These are phyloP conservation scores for Athetis lepigone DNA, from an alignment of 2,888 invertebrate genomes.

Conservation along the genomic window DNA sequence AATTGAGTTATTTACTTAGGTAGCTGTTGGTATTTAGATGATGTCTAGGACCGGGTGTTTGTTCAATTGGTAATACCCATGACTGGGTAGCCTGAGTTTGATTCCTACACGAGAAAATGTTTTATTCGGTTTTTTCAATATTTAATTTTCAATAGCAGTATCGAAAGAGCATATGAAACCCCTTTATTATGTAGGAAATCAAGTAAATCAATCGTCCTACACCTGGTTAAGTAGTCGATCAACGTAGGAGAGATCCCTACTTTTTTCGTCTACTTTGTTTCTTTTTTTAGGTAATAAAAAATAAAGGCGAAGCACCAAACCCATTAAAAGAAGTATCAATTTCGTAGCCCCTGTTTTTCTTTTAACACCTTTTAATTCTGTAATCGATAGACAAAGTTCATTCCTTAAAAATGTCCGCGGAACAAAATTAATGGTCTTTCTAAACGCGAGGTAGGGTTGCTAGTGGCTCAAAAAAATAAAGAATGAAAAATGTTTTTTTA, in stretches of 20 bases:
- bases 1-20: constrained; percentile 52
- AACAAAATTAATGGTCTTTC: constrained; percentile 48
- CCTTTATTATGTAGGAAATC: no score
- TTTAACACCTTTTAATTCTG: constrained; percentile 49
- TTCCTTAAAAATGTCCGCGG: constrained; percentile 48
- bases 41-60: no score
- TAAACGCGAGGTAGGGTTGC: constrained; percentile 34
- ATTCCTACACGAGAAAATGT: no score
- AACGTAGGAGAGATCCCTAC: no score
- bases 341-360: constrained; percentile 31
- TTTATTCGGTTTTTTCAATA: no score
- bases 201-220: no score
- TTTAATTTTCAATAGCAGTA: no score
- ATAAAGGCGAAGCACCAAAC: constrained; percentile 13
- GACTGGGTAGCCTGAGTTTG: no score
- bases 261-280: not conserved
- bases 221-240: no score
- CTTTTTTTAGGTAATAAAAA: no score
- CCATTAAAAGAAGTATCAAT: constrained; percentile 55
- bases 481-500: not conserved
- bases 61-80: no score
- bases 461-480: not conserved
- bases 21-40: constrained; percentile 31
- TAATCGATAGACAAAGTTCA: constrained; percentile 58
- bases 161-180: no score